Evolutionary conservation across 2,797 vertebrate genomes (phyloP).

Genomic region (Cynopterus sphinx): DNA sequence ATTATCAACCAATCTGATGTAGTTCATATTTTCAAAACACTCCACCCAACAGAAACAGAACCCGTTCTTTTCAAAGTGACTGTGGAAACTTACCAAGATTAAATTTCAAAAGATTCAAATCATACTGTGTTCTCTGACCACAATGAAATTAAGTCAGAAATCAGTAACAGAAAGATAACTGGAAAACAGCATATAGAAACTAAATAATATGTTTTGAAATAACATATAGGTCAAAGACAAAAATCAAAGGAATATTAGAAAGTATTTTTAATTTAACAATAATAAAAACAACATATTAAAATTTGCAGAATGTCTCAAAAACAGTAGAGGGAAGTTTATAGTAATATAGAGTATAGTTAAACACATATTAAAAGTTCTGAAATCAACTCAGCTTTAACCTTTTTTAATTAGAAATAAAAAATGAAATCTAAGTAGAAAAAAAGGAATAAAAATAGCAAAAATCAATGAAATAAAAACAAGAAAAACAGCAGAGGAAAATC

Average conservation of each 20-base stretch:
- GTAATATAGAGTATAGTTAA: neutral
- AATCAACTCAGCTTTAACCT: neutral
- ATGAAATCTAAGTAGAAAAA: neutral
- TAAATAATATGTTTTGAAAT: constrained; percentile 3
- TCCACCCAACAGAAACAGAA: constrained; percentile 1
- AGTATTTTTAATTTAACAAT: neutral
- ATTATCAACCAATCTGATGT: neutral
- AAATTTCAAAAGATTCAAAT: constrained; percentile 13
- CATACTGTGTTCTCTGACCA: neutral
- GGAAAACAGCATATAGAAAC: neutral
- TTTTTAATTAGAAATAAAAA: neutral
- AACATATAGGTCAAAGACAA: neutral
- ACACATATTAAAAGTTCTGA: neutral
- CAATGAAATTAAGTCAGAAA: neutral
- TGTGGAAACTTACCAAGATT: neutral
- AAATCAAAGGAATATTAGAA: neutral
- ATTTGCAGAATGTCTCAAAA: neutral
- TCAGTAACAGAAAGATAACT: neutral
- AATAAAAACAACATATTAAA: neutral
- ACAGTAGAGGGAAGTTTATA: neutral
- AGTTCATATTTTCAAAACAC: neutral
- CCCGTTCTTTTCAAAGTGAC: neutral
- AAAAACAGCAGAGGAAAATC: neutral
- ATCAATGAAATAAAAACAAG: neutral
- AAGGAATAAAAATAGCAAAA: neutral